Percentiles rank a stretch among this genome's conserved stretches.
Conservation (phyloP, 1,140 invertebrate genomes). For the Acyrthosiphon pisum region DNA sequence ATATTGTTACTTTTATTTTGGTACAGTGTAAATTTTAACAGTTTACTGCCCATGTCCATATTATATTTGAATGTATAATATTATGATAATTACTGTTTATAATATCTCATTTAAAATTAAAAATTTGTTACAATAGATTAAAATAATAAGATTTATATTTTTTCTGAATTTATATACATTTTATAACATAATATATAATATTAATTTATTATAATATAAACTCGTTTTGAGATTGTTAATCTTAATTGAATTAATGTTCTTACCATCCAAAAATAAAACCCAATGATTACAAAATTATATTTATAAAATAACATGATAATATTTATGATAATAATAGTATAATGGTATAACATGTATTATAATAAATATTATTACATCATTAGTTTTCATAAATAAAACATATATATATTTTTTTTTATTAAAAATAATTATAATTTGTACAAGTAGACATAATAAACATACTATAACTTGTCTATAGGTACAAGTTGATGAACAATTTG, state of each 20-base stretch:
- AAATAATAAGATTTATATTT: not conserved
- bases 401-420: not conserved
- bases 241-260: not conserved
- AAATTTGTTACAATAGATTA: not conserved
- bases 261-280: not conserved
- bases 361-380: not conserved
- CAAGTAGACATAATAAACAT: not conserved
- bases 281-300: not conserved
- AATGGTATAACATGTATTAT: not conserved
- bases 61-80: not conserved
- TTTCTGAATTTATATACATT: not conserved
- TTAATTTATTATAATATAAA: constrained; percentile 3
- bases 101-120: not conserved
- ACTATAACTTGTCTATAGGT: too few relatives aligned
- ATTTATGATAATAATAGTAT: not conserved
- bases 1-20: constrained; percentile 19
- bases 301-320: not conserved
- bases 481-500: not conserved
- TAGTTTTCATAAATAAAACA: not conserved
- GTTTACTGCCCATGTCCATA: not conserved
- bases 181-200: not conserved
- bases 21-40: not conserved
- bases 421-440: not conserved
- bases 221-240: not conserved
- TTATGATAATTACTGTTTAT: not conserved